Evolutionary conservation across 2,888 invertebrate genomes (phyloP).

Genomic region (Herminia tarsipennalis): DNA sequence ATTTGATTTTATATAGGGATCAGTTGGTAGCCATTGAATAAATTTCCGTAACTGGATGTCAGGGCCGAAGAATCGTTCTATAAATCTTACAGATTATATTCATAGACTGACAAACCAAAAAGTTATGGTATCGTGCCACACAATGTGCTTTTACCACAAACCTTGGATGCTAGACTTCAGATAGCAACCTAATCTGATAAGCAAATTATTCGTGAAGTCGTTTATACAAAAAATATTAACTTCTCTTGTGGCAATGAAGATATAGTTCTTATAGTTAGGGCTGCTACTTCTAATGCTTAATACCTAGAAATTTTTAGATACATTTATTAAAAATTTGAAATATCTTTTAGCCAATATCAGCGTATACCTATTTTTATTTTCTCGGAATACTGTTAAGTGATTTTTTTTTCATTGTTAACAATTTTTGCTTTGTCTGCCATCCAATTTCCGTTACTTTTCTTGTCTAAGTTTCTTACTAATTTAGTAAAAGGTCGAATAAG

Average conservation of each 20-base stretch:
- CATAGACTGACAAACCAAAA: constrained; percentile 34
- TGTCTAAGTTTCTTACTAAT: too few relatives aligned
- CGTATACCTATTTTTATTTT: too few relatives aligned
- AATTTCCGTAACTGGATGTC: constrained; percentile 38
- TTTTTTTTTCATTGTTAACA: too few relatives aligned
- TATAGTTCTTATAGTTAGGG: constrained; percentile 6
- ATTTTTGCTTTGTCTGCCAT: too few relatives aligned
- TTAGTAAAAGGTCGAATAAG: too few relatives aligned
- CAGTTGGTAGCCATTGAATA: constrained; percentile 42
- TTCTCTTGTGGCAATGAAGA: constrained; percentile 11
- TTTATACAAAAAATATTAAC: constrained; percentile 20
- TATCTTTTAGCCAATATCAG: too few relatives aligned
- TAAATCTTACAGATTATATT: constrained; percentile 45
- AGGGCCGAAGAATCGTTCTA: constrained; percentile 16
- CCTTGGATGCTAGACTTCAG: constrained; percentile 37
- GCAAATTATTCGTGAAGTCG: constrained; percentile 19
- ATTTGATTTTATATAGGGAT: constrained; percentile 38
- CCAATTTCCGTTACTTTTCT: too few relatives aligned
- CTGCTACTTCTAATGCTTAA: too few relatives aligned
- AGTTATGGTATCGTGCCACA: constrained; percentile 32
- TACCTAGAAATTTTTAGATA: too few relatives aligned
- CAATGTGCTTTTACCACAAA: constrained; percentile 16
- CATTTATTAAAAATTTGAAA: too few relatives aligned
- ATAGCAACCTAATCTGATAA: constrained; percentile 32
- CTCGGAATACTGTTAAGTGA: too few relatives aligned